Evolutionary conservation across 2,797 vertebrate species (phyloP), one percentile per base, ranked within the genome.

Genomic region (Pantherophis alleghaniensis): DNA sequence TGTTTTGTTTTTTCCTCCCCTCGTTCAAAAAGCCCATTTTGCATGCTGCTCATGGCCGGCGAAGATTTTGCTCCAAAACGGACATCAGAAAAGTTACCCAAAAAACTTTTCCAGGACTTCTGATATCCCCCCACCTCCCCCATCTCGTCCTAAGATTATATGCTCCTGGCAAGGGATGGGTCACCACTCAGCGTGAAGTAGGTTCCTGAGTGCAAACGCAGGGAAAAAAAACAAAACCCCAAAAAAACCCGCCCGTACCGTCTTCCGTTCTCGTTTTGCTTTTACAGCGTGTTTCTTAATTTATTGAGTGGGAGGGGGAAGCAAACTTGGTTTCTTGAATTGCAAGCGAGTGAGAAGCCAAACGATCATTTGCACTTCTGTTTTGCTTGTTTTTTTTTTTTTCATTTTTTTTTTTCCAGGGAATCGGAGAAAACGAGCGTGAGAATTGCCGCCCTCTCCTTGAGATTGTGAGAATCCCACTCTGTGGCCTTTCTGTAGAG

Each of bases 91-190:
- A 93, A 94, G 93, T 97, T 94, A 95, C 92, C 55, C 1, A 28
- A 94, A 94, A 95, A 87, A 63, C 55, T 22, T 96, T 95, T 97
- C 96, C 96, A 94, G 94, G 95, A 93, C 93, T 96, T 95, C 96
- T 92, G 93, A 96, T 95, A 96, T 94, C 87, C 0, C 24, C 3
- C 60, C 24, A 42, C 42, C 42, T 42, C 1, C 0, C 24, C 10
- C 10, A 2, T 92, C 94, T 94, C 94, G 93, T 95, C 89, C 94
- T 93, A 94, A 94, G 95, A 91, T 96, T 66, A 94, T 28, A 91
- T 26, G 94, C 94, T 93, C 93, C 95, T 94, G 95, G 95, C 92
- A 51, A 79, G 42, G n/a, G 92, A 61, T 10, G 22, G 90, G 90
- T 91, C 92, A 93, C 95, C 11, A 37, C 95, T 92, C 95, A 42